Percentiles rank a stretch among this genome's conserved stretches.
Conservation (phyloP, 2,797 vertebrate species). For the Babyrousa celebensis region DNA sequence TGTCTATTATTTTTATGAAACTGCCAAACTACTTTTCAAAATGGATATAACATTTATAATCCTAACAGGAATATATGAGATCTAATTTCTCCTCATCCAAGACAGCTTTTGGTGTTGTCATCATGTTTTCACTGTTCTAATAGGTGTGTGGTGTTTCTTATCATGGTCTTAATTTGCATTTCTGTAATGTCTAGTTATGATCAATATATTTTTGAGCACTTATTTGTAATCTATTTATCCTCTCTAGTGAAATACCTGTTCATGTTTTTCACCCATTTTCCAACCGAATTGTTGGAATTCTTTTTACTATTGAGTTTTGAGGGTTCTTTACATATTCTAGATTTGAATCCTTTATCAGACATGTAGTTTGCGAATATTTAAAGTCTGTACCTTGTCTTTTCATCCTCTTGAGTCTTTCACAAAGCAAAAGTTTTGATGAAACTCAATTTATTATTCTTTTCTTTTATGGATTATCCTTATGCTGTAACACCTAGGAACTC, state of each 20-base stretch:
- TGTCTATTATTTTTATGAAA: neutral
- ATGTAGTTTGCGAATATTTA: neutral
- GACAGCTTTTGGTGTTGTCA: neutral
- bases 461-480: neutral
- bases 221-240: neutral
- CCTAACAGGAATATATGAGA: neutral
- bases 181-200: neutral
- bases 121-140: neutral
- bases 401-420: neutral
- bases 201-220: neutral
- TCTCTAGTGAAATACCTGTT: conserved; percentile 10
- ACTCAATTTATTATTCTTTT: neutral
- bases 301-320: neutral
- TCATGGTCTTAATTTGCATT: neutral
- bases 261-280: neutral
- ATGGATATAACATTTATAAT: neutral
- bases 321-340: neutral
- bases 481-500: neutral
- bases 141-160: neutral
- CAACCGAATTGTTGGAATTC: neutral
- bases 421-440: neutral
- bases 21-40: neutral
- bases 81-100: neutral
- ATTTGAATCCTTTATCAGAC: neutral
- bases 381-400: neutral